These are phyloP conservation scores for Brachypodius melanocephalos DNA, from an alignment of 2,113 vertebrate genomes.

Conservation along the genomic window DNA sequence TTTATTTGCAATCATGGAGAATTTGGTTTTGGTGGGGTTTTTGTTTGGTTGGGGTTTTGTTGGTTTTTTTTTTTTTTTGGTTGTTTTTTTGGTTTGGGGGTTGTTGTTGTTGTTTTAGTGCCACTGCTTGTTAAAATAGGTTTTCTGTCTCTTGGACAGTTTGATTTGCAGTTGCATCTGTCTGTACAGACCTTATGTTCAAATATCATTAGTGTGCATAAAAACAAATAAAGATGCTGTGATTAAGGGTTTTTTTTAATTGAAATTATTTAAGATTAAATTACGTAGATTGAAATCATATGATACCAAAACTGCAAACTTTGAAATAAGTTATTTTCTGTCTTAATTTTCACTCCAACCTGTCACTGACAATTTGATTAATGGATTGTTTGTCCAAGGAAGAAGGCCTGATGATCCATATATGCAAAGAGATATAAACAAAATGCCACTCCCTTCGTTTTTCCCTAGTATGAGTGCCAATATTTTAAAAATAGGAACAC, in stretches of 20 bases:
- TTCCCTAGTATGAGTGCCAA: neutral
- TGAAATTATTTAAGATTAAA: neutral
- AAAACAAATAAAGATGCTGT: neutral
- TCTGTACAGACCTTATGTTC: neutral
- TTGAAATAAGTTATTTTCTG: neutral
- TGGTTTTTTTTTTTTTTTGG: neutral
- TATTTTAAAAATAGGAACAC: neutral
- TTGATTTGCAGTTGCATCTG: neutral
- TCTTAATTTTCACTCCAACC: neutral
- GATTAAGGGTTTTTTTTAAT: neutral
- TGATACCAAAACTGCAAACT: neutral
- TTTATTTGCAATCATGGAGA: neutral
- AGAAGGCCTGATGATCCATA: neutral
- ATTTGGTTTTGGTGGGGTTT: too few species aligned
- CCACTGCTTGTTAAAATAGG: neutral
- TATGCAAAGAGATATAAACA: neutral
- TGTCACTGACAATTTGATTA: neutral
- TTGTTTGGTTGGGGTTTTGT: too few species aligned
- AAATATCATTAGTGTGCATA: neutral
- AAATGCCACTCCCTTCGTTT: neutral
- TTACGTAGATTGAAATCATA: neutral
- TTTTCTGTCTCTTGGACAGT: neutral
- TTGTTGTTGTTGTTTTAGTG: too few species aligned
- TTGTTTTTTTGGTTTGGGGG: too few species aligned
- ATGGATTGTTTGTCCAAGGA: neutral